These are phyloP conservation scores for Corythornis leucogaster DNA, from an alignment of 2,797 vertebrate species.

Conservation along the genomic window DNA sequence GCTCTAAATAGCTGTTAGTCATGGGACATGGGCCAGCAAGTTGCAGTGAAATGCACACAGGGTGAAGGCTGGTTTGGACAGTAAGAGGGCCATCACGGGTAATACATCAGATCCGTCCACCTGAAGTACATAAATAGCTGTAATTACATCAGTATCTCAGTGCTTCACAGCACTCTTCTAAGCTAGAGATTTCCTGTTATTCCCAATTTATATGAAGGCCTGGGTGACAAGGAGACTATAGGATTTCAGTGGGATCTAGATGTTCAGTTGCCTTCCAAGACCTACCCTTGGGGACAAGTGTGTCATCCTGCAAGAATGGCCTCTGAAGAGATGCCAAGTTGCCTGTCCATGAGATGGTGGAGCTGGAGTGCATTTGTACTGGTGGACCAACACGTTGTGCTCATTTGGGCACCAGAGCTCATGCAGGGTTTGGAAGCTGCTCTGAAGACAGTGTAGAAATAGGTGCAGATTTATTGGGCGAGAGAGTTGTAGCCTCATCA, in stretches of 20 bases:
- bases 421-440: neutral
- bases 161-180: neutral
- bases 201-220: constrained; percentile 24
- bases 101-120: neutral
- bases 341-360: neutral
- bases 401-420: neutral
- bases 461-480: neutral
- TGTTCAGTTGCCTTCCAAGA: constrained; percentile 24
- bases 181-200: constrained; percentile 60
- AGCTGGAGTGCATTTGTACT: rapidly evolving
- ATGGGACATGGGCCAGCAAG: neutral
- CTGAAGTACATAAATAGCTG: constrained; percentile 35
- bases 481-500: neutral
- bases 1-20: neutral
- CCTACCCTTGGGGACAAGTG: neutral
- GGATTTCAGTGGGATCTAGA: constrained; percentile 55
- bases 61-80: neutral
- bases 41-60: neutral
- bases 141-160: constrained; percentile 16
- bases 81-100: neutral
- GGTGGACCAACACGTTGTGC: rapidly evolving
- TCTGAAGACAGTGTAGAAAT: neutral
- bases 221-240: constrained; percentile 34
- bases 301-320: constrained; percentile 44
- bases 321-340: constrained; percentile 62